Conservation (phyloP, 2,888 invertebrate genomes). For the Synanthedon tipuliformis region DNA sequence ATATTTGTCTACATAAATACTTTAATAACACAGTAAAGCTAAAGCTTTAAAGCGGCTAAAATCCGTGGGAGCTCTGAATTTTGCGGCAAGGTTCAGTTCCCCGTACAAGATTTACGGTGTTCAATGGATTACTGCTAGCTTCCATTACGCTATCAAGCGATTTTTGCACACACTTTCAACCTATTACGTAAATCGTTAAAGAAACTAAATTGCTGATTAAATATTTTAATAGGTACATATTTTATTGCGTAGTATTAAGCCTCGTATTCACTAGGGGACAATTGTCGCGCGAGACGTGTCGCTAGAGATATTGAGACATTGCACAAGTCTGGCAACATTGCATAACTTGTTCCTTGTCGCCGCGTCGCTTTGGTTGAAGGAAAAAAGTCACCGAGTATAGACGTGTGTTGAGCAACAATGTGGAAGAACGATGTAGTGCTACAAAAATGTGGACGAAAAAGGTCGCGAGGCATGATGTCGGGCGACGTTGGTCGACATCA, state of each 20-base stretch:
- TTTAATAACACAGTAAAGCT: slow-evolving; percentile 39
- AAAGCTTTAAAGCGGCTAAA: slow-evolving; percentile 30
- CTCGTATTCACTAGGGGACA: neutral
- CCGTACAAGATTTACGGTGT: slow-evolving; percentile 45
- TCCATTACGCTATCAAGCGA: neutral
- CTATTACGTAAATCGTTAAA: too few species aligned
- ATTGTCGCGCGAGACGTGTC: neutral
- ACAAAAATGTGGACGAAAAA: too few species aligned
- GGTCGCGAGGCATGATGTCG: too few species aligned
- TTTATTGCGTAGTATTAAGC: neutral
- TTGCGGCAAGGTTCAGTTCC: slow-evolving; percentile 38
- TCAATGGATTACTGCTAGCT: slow-evolving; percentile 30
- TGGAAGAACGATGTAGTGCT: too few species aligned
- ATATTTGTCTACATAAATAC: slow-evolving; percentile 35
- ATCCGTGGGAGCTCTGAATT: slow-evolving; percentile 36
- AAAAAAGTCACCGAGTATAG: too few species aligned
- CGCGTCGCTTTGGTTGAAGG: neutral
- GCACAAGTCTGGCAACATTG: neutral
- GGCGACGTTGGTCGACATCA: too few species aligned
- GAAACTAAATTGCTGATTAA: too few species aligned
- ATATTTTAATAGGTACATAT: too few species aligned
- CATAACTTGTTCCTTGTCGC: neutral
- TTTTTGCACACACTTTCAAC: neutral
- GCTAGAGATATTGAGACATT: neutral
- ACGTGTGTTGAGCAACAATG: too few species aligned